Conservation (phyloP, 2,113 vertebrate genomes). For the Gymnobelideus leadbeateri region DNA sequence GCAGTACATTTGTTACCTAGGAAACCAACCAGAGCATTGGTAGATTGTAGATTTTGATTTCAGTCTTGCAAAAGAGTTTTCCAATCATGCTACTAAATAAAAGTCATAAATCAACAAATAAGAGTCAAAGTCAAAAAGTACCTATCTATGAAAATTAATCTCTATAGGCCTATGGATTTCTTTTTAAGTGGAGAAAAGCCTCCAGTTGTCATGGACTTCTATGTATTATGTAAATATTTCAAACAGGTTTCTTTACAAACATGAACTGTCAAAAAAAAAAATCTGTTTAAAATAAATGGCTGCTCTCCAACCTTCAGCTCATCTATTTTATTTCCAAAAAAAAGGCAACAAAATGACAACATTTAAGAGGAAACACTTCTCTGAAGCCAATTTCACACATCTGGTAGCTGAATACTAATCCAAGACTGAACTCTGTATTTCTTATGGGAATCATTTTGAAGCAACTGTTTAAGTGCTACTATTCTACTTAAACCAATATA, state of each 20-base stretch:
- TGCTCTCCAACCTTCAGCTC: conserved; percentile 74
- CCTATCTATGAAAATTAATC: conserved; percentile 59
- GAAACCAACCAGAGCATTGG: conserved; percentile 78
- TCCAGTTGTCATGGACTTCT: conserved; percentile 54
- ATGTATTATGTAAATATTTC: conserved; percentile 63
- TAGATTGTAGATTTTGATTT: conserved; percentile 78
- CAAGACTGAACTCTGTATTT: conserved; percentile 68
- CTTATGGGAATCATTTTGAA: conserved; percentile 15
- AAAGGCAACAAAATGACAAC: conserved; percentile 52
- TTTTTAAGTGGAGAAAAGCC: conserved; percentile 64
- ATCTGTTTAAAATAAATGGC: conserved; percentile 78
- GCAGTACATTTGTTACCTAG: conserved; percentile 74
- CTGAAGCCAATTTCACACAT: conserved; percentile 76
- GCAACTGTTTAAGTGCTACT: not conserved
- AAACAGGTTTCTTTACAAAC: conserved; percentile 78
- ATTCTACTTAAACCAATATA: conserved; percentile 44
- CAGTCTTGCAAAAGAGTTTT: conserved; percentile 80
- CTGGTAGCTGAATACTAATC: conserved; percentile 80
- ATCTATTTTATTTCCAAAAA: conserved; percentile 38
- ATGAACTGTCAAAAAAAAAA: conserved; percentile 72
- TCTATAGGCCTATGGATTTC: conserved; percentile 54
- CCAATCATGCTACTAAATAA: conserved; percentile 75
- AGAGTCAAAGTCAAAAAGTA: conserved; percentile 77
- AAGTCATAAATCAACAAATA: conserved; percentile 80
- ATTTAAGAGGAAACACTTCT: conserved; percentile 72